phyloP scores from a whole-genome alignment of 2,113 vertebrate species.

The Oophaga pumilio region DNA sequence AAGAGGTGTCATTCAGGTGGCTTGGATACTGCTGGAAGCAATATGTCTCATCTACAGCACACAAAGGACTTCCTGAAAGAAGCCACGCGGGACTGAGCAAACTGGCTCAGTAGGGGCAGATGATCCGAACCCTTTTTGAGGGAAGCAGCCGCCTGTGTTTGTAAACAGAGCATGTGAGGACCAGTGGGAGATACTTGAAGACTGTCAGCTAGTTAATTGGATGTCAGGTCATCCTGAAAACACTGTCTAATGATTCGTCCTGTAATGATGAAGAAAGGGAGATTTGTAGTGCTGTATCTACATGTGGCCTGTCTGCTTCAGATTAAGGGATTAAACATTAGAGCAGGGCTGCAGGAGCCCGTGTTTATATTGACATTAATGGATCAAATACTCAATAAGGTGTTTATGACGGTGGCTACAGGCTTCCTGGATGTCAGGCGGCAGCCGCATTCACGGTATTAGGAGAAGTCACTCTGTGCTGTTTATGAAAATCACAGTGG shows the following conservation, averaged over 20 bases:
- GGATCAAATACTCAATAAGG: conserved; percentile 13
- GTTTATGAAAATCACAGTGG: not conserved
- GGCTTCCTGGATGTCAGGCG: not conserved
- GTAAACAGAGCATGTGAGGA: conserved; percentile 78
- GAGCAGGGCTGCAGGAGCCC: conserved; percentile 64
- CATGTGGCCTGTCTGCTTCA: conserved; percentile 63
- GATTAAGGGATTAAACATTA: conserved; percentile 68
- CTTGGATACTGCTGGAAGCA: conserved; percentile 69
- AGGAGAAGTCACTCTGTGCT: not conserved
- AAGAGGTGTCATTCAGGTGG: conserved; percentile 63
- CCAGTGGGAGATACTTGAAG: conserved; percentile 68
- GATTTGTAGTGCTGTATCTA: conserved; percentile 67
- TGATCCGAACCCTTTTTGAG: conserved; percentile 65
- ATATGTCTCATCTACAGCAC: conserved; percentile 63
- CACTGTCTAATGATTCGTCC: conserved; percentile 73
- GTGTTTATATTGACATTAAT: conserved; percentile 47
- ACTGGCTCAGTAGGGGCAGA: conserved; percentile 73
- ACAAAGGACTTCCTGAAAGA: conserved; percentile 72
- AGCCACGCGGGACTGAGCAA: conserved; percentile 70
- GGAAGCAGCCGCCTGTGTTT: conserved; percentile 76
- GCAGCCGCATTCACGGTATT: not conserved
- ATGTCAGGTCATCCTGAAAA: conserved; percentile 73
- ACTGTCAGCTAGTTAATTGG: conserved; percentile 78
- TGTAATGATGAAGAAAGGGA: conserved; percentile 47
- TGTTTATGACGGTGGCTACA: conserved; percentile 18